Evolutionary conservation across 2,113 vertebrate species (phyloP).

Genomic region (Semicossyphus pulcher): DNA sequence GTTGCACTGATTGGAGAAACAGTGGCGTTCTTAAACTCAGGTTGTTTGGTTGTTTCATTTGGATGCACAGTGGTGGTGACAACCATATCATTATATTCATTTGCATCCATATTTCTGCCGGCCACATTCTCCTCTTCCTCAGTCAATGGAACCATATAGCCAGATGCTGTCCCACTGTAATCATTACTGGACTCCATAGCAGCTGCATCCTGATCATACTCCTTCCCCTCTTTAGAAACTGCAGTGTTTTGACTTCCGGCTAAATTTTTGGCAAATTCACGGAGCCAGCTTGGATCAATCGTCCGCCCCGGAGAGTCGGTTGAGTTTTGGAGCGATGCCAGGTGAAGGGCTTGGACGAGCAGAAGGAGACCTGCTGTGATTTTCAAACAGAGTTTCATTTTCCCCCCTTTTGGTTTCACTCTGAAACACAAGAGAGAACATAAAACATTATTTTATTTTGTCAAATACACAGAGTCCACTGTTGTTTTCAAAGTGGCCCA

Average conservation of each 20-base stretch:
- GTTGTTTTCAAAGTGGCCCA: not conserved
- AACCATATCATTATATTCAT: not conserved
- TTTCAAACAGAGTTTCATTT: constrained; percentile 66
- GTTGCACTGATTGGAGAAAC: not conserved
- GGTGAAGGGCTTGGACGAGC: constrained; percentile 60
- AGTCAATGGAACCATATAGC: not conserved
- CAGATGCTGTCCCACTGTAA: constrained; percentile 15
- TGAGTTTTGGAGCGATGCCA: constrained; percentile 39
- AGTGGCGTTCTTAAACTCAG: not conserved
- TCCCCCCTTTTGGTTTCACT: constrained; percentile 5
- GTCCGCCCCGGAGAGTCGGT: constrained; percentile 43
- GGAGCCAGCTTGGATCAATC: constrained; percentile 59
- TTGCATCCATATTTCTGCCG: not conserved
- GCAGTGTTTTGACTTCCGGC: not conserved
- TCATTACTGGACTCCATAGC: constrained; percentile 1
- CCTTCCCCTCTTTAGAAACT: not conserved
- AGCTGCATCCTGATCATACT: not conserved
- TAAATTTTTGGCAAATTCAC: not conserved
- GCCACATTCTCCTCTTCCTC: constrained; percentile 19
- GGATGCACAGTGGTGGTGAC: not conserved
- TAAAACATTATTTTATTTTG: not conserved
- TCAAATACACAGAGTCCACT: not conserved
- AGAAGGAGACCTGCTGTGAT: constrained; percentile 60
- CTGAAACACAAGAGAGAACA: constrained; percentile 56
- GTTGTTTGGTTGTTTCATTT: not conserved